Evolutionary conservation across 2,888 invertebrate species (phyloP).

Genomic region (Pristionchus mayeri): DNA sequence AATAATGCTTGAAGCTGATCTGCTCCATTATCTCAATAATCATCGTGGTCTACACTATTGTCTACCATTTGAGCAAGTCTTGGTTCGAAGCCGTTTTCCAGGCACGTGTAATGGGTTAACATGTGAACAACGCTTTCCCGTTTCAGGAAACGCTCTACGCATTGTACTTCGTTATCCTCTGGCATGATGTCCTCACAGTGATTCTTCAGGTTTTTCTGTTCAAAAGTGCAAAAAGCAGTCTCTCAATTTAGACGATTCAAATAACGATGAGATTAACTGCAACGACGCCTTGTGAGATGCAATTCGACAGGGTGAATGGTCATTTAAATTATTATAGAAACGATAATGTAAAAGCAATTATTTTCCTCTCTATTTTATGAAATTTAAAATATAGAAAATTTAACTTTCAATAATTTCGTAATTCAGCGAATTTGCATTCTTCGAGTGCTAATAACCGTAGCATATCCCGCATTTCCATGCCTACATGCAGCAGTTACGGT

Average conservation of each 20-base stretch:
- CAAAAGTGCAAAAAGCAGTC: too few species aligned
- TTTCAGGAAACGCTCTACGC: conserved; percentile 28
- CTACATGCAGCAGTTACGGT: background rate
- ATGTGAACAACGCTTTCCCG: too few species aligned
- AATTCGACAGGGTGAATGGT: background rate
- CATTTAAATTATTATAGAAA: too few species aligned
- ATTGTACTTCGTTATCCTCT: background rate
- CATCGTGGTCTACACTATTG: background rate
- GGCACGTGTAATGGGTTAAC: too few species aligned
- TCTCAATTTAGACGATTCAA: background rate
- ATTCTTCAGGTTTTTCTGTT: background rate
- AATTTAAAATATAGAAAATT: too few species aligned
- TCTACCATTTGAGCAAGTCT: background rate
- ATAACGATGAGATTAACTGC: background rate
- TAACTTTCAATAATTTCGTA: too few species aligned
- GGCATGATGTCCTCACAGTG: background rate
- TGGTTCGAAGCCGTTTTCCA: conserved; percentile 37
- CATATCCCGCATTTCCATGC: background rate
- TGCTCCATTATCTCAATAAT: background rate
- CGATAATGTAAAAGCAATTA: too few species aligned
- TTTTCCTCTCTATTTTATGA: background rate
- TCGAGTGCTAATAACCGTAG: background rate
- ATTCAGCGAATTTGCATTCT: background rate
- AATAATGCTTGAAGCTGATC: background rate
- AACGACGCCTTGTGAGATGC: background rate